A percentile compares a stretch with the other conserved stretches of the same genome.
phyloP scores from a whole-genome alignment of 2,113 vertebrate species.

The Xenopus tropicalis region DNA sequence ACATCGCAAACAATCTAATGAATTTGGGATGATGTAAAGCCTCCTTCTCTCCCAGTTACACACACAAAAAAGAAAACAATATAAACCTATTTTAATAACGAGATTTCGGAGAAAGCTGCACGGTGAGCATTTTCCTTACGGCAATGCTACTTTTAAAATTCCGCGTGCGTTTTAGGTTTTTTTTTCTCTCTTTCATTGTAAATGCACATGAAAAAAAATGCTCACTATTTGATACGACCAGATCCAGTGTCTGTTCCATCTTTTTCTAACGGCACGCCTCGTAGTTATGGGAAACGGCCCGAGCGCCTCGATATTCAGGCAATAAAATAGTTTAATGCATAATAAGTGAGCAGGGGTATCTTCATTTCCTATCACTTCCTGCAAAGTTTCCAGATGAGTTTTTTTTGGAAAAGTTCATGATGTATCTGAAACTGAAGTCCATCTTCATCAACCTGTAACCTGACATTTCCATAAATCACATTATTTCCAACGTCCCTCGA shows the following conservation, averaged over 20 bases:
- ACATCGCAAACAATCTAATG: not conserved
- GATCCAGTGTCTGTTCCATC: constrained; percentile 17
- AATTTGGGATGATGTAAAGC: not conserved
- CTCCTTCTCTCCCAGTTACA: accelerated
- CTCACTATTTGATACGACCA: constrained; percentile 29
- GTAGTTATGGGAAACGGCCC: constrained; percentile 18
- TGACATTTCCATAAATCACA: too few species aligned
- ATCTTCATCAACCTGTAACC: too few species aligned
- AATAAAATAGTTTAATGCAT: constrained; percentile 24
- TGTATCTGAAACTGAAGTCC: too few species aligned
- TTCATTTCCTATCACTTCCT: not conserved
- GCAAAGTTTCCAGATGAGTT: not conserved
- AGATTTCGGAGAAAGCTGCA: not conserved
- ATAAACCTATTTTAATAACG: too few species aligned
- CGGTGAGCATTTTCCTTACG: constrained; percentile 7
- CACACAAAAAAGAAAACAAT: not conserved
- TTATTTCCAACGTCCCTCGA: too few species aligned
- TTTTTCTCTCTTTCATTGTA: not conserved
- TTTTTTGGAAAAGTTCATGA: too few species aligned
- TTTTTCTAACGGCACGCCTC: constrained; percentile 9
- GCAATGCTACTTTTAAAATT: constrained; percentile 2
- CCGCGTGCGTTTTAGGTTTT: not conserved
- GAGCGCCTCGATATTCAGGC: not conserved
- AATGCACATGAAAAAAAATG: constrained; percentile 15
- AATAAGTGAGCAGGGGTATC: constrained; percentile 14